Conservation (phyloP, 2,888 invertebrate genomes). For the Volucella inanis region DNA sequence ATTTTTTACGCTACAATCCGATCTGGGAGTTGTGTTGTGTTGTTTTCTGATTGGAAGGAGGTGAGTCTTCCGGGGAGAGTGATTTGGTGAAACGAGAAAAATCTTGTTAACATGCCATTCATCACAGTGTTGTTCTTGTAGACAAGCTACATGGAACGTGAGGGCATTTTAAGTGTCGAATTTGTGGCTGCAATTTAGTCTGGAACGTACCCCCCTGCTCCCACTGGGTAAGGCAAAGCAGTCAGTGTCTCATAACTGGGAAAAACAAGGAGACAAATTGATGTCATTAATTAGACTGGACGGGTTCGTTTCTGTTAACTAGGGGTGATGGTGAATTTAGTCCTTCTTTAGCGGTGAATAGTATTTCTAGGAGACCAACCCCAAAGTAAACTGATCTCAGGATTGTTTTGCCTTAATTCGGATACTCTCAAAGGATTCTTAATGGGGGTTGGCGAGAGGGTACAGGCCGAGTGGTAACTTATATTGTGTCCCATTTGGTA, state of each 20-base stretch:
- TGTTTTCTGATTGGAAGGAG: conserved; percentile 24
- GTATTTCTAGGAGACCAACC: neutral
- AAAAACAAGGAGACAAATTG: conserved; percentile 79
- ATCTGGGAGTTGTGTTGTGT: neutral
- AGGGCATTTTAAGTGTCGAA: conserved; percentile 76
- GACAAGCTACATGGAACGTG: conserved; percentile 72
- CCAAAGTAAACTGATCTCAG: conserved; percentile 44
- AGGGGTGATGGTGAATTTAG: neutral
- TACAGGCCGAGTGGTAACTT: conserved; percentile 47
- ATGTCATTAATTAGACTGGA: conserved; percentile 80
- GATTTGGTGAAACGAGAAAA: conserved; percentile 78
- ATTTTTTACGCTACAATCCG: conserved; percentile 62
- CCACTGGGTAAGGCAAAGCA: neutral
- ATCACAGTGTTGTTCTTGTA: conserved; percentile 77
- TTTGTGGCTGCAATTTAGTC: conserved; percentile 76
- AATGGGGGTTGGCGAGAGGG: neutral
- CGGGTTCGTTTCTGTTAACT: conserved; percentile 38
- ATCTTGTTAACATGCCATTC: conserved; percentile 83
- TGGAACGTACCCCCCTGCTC: conserved; percentile 43
- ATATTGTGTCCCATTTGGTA: conserved; percentile 67
- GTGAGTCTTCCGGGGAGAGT: conserved; percentile 24
- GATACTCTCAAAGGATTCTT: conserved; percentile 23
- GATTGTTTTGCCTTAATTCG: conserved; percentile 18
- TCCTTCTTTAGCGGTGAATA: neutral
- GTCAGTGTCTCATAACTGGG: conserved; percentile 65